These are phyloP conservation scores for Gallirallus australis DNA, from an alignment of 2,797 vertebrate genomes.

Conservation along the genomic window DNA sequence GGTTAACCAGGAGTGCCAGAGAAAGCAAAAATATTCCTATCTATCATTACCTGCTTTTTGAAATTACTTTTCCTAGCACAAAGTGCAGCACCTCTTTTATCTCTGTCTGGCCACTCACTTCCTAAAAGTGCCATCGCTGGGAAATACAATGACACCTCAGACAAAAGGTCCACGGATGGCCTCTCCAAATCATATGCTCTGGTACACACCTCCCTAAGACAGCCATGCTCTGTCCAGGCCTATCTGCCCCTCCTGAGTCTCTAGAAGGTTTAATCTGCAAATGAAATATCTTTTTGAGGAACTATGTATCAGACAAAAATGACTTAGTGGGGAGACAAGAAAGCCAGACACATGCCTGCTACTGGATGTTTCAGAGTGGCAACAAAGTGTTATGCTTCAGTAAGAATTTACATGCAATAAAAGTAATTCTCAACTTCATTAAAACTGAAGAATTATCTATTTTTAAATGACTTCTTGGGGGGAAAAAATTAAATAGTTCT, in stretches of 20 bases:
- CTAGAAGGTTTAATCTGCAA: background rate
- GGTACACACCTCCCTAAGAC: background rate
- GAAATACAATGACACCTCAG: background rate
- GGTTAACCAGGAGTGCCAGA: background rate
- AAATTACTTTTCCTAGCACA: background rate
- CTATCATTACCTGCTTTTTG: background rate
- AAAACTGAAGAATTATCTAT: background rate
- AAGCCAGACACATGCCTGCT: background rate
- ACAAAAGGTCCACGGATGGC: background rate
- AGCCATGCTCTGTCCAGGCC: background rate
- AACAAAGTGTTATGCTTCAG: background rate
- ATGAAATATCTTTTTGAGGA: background rate
- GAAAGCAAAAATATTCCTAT: conserved; percentile 24
- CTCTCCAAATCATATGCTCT: background rate
- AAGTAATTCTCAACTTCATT: background rate
- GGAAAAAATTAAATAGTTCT: background rate
- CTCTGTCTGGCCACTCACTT: background rate
- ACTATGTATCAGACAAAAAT: background rate
- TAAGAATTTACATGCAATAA: background rate
- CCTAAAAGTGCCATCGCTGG: background rate
- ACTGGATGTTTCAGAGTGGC: background rate
- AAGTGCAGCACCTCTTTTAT: background rate
- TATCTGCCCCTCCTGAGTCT: background rate
- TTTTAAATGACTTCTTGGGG: background rate
- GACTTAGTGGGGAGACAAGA: background rate